Evolutionary conservation across 2,888 invertebrate species (phyloP), one percentile per base, ranked within the genome.

Genomic region (Drosophila trichaetosa): DNA sequence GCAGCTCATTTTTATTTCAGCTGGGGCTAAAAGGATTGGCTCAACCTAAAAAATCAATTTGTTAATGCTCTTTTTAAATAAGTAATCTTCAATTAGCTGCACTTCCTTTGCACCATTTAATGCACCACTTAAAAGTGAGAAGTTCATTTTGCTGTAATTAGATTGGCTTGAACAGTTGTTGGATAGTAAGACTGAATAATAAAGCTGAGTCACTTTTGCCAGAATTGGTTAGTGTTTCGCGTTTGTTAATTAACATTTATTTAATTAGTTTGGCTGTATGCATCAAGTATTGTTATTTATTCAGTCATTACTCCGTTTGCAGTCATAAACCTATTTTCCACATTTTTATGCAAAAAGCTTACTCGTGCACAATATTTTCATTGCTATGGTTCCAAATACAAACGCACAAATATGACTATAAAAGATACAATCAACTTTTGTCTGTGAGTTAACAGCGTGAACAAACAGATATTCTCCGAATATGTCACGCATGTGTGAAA

Each of bases 11-110:
- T 42, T 34, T 33, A 38, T 54, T 40, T 24, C 33, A 27, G n/a
- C 8, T 42, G 31, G 6, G 18, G 29, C 36, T 49, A 6, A 74
- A 63, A 34, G 36, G 56, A 57, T 60, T 54, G 52, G 7, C 33
- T 2, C 24, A 21, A 38, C 7, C n/a, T 11, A n/a, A 24, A 4
- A 53, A 48, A 53, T 69, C 69, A 73, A 48, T 72, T 48, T 34
- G 10, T 57, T 36, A 10, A 29, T 13, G 4, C 21, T 36, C 24
- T 36, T 36, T 18, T 34, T 6, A 63, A 16, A 38, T 18, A 36
- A 69, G 24, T 16, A 21, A 27, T 3, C 27, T 29, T 5, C 4
- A 33, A 49, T 40, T 27, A 56, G 21, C 29, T 58, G 48, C 40
- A 49, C 2, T 29, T 51, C 18, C 38, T 29, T 42, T 21, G 7